Percentiles rank a stretch among this genome's conserved stretches.
These are phyloP conservation scores for Orthosia incerta DNA, from an alignment of 2,888 invertebrate species.

Conservation along the genomic window DNA sequence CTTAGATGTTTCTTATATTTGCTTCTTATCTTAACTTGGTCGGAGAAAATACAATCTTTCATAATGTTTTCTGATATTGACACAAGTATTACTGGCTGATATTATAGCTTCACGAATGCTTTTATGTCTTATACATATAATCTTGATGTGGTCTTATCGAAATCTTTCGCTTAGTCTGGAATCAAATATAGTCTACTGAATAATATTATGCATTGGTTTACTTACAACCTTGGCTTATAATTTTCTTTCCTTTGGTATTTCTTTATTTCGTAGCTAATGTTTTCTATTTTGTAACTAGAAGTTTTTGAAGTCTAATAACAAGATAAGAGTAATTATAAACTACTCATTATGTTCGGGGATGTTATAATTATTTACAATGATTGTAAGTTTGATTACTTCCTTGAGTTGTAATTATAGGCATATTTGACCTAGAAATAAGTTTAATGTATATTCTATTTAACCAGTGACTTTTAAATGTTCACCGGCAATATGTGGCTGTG, in stretches of 20 bases:
- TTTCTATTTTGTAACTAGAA: neutral
- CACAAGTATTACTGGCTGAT: slow-evolving; percentile 50
- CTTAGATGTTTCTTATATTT: slow-evolving; percentile 34
- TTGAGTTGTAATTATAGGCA: neutral
- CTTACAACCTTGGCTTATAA: neutral
- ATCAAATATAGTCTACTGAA: slow-evolving; percentile 18
- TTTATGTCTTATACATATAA: slow-evolving; percentile 49
- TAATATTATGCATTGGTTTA: slow-evolving; percentile 38
- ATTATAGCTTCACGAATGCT: slow-evolving; percentile 49
- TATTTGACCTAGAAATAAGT: slow-evolving; percentile 14
- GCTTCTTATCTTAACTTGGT: slow-evolving; percentile 48
- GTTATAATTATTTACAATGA: slow-evolving; percentile 11
- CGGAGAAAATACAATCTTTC: slow-evolving; percentile 56
- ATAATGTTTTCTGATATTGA: slow-evolving; percentile 61
- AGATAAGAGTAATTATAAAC: neutral
- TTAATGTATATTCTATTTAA: neutral
- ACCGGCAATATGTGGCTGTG: no score
- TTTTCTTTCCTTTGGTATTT: neutral
- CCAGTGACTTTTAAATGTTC: neutral
- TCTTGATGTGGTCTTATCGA: slow-evolving; percentile 41
- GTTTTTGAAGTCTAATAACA: neutral
- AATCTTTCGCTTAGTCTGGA: slow-evolving; percentile 7
- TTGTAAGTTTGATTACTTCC: neutral
- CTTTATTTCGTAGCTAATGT: neutral
- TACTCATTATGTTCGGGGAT: neutral